These are phyloP conservation scores for Acromyrmex echinatior DNA, from an alignment of 1,140 invertebrate species.

Conservation along the genomic window DNA sequence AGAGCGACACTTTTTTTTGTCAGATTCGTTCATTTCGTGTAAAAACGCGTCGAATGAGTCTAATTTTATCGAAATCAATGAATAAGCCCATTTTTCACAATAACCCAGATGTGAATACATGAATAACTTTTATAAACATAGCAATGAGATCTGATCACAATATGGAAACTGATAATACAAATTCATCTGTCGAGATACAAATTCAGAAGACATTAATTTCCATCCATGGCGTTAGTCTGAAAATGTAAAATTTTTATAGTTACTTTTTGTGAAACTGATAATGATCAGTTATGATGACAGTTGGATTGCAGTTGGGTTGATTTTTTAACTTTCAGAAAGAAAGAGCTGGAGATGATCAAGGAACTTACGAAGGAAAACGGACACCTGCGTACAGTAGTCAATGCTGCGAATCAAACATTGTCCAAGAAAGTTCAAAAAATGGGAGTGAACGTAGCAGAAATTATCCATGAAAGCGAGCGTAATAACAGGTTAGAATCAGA, in stretches of 20 bases:
- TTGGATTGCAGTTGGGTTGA: neutral
- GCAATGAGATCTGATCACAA: neutral
- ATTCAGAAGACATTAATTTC: conserved; percentile 67
- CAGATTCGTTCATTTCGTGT: too few species aligned
- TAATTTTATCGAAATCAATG: too few species aligned
- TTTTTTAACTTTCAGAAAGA: conserved; percentile 67
- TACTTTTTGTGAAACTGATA: neutral
- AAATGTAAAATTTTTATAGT: conserved; percentile 74
- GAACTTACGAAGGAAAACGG: conserved; percentile 75
- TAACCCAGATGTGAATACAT: neutral
- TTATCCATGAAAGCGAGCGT: neutral
- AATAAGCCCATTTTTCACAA: too few species aligned
- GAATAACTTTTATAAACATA: neutral
- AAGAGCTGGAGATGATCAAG: conserved; percentile 77
- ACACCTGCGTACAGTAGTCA: conserved; percentile 65
- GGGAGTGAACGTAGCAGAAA: conserved; percentile 42
- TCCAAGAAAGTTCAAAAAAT: conserved; percentile 45
- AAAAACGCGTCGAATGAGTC: too few species aligned
- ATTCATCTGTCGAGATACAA: conserved; percentile 38
- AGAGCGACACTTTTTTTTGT: too few species aligned
- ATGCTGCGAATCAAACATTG: conserved; percentile 73
- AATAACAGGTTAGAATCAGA: neutral
- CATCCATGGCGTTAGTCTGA: conserved; percentile 71
- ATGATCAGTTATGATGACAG: neutral
- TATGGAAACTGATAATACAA: conserved; percentile 20